phyloP scores from a whole-genome alignment of 2,797 vertebrate species.

The Chrosomus eos region DNA sequence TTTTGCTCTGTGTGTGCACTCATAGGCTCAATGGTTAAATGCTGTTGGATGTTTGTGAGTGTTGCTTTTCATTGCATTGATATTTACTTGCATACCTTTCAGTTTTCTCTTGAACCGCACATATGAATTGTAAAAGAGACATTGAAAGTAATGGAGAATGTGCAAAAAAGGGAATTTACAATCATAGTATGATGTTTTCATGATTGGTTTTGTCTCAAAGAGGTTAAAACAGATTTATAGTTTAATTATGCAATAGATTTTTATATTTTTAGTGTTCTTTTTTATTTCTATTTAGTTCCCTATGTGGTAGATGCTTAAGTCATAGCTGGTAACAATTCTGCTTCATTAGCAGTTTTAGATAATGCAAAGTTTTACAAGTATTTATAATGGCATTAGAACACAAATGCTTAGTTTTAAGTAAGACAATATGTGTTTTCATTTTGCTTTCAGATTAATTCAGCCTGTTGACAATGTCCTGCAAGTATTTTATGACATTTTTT shows the following conservation, averaged over 20 bases:
- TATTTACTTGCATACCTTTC: conserved; percentile 38
- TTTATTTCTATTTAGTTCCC: conserved; percentile 21
- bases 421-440: conserved; percentile 45
- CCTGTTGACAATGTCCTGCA: conserved; percentile 46
- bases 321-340: conserved; percentile 42
- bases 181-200: conserved; percentile 30
- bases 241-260: conserved; percentile 60
- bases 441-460: conserved; percentile 45
- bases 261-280: conserved; percentile 55
- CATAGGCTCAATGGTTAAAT: conserved; percentile 18
- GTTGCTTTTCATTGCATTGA: conserved; percentile 34
- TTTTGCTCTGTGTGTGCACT: conserved; percentile 41
- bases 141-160: conserved; percentile 43
- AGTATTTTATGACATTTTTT: conserved; percentile 51
- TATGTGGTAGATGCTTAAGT: conserved; percentile 48
- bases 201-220: conserved; percentile 47
- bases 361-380: conserved; percentile 45
- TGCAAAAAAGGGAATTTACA: conserved; percentile 57
- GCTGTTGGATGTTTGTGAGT: conserved; percentile 21
- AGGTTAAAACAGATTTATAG: conserved; percentile 53
- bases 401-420: conserved; percentile 49
- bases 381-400: conserved; percentile 53
- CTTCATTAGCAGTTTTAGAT: conserved; percentile 51
- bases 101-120: conserved; percentile 35
- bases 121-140: conserved; percentile 42